Evolutionary conservation across 2,888 invertebrate genomes (phyloP).

Genomic region (Athrips mouffetella): DNA sequence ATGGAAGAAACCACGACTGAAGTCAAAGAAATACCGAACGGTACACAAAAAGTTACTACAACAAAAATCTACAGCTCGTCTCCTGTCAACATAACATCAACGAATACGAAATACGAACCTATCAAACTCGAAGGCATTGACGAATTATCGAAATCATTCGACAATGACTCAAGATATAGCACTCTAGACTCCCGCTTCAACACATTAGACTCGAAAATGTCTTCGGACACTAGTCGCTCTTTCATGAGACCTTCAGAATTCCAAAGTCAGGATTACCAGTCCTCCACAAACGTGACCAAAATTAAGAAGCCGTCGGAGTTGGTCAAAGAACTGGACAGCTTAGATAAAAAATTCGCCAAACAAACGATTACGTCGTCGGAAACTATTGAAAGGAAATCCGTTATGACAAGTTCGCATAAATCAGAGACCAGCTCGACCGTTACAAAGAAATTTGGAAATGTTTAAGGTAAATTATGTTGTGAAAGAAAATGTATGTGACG

Average conservation of each 20-base stretch:
- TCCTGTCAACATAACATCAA: constrained; percentile 71
- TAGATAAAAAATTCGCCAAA: constrained; percentile 82
- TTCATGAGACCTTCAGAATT: constrained; percentile 76
- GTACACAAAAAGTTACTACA: constrained; percentile 75
- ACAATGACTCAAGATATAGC: constrained; percentile 71
- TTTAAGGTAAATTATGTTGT: constrained; percentile 43
- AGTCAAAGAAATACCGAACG: constrained; percentile 75
- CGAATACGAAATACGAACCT: constrained; percentile 70
- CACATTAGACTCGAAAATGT: constrained; percentile 66
- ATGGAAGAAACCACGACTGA: constrained; percentile 74
- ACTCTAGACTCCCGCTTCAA: constrained; percentile 68
- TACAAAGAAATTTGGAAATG: constrained; percentile 76
- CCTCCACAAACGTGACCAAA: constrained; percentile 46
- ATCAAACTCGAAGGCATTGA: constrained; percentile 71
- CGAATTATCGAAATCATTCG: constrained; percentile 72
- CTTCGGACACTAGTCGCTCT: constrained; percentile 69
- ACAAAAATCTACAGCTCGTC: constrained; percentile 78
- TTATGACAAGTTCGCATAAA: constrained; percentile 81
- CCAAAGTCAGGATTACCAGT: constrained; percentile 57
- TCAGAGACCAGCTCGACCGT: constrained; percentile 77
- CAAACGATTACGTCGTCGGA: constrained; percentile 84
- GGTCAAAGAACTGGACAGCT: constrained; percentile 72
- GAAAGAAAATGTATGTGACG: constrained; percentile 29
- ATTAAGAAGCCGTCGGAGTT: constrained; percentile 60
- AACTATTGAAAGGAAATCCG: constrained; percentile 82